Conservation (phyloP, 2,113 vertebrate species). For the Nycticebus coucang region DNA sequence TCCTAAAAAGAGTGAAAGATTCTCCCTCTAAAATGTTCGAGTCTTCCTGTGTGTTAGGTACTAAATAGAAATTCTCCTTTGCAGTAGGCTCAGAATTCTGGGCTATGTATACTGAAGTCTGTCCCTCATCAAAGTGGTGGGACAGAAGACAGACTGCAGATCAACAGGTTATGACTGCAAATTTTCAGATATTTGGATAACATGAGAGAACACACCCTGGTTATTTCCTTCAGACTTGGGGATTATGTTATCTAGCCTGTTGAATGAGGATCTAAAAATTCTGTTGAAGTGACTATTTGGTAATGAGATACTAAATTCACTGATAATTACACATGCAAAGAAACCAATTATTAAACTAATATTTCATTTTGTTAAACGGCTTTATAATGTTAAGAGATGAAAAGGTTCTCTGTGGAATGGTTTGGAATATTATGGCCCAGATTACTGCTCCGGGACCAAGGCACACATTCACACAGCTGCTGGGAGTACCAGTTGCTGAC, state of each 20-base stretch:
- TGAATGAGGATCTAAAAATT: neutral
- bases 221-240: slow-evolving; percentile 37
- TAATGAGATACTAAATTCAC: slow-evolving; percentile 32
- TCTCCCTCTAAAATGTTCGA: neutral
- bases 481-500: neutral
- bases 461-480: neutral
- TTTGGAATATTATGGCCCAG: neutral
- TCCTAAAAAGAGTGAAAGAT: neutral
- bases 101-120: neutral
- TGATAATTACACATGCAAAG: slow-evolving; percentile 7
- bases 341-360: neutral
- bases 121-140: neutral
- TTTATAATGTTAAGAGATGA: neutral
- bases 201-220: neutral
- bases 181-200: slow-evolving; percentile 22
- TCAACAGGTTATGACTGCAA: neutral
- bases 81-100: neutral
- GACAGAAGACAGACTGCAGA: neutral
- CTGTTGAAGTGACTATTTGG: neutral
- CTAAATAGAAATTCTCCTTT: neutral
- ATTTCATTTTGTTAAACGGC: neutral
- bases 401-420: neutral
- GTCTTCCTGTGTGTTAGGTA: neutral
- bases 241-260: neutral
- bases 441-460: neutral